Evolutionary conservation across 64 coral and sea anemone species (phyloP).

Genomic region (Pocillopora damicornis): DNA sequence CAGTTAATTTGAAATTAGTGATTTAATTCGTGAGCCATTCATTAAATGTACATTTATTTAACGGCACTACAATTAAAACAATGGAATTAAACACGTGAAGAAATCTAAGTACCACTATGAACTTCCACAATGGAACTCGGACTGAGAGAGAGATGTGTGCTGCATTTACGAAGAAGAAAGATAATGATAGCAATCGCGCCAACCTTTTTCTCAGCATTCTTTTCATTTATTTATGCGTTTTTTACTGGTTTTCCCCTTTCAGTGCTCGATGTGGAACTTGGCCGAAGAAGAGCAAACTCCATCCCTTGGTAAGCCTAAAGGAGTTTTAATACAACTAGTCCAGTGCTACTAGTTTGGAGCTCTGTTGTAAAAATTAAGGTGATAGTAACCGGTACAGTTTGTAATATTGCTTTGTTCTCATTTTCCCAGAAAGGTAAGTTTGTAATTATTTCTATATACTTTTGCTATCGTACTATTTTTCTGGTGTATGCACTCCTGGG

Average conservation of each 20-base stretch:
- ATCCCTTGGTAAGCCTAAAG: background rate
- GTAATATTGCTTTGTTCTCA: no score
- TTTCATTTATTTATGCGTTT: background rate
- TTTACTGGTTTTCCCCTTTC: background rate
- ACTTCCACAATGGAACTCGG: no score
- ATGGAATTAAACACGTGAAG: no score
- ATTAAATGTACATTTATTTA: background rate
- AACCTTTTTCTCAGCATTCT: background rate
- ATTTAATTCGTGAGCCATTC: background rate
- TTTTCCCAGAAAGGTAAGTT: no score
- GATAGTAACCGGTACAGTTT: no score
- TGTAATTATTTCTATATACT: no score
- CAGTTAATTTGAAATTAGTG: background rate
- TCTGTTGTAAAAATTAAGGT: no score
- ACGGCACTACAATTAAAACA: no score
- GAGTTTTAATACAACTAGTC: background rate
- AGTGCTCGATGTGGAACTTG: slow-evolving; percentile 36
- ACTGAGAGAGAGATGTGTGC: no score
- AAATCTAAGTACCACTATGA: no score
- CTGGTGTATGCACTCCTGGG: no score
- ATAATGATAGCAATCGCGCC: background rate
- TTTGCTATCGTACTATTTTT: no score
- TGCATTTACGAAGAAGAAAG: background rate
- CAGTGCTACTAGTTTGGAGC: background rate
- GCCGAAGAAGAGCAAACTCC: slow-evolving; percentile 25